Evolutionary conservation across 2,888 invertebrate genomes (phyloP).

Genomic region (Stenichneumon culpator): DNA sequence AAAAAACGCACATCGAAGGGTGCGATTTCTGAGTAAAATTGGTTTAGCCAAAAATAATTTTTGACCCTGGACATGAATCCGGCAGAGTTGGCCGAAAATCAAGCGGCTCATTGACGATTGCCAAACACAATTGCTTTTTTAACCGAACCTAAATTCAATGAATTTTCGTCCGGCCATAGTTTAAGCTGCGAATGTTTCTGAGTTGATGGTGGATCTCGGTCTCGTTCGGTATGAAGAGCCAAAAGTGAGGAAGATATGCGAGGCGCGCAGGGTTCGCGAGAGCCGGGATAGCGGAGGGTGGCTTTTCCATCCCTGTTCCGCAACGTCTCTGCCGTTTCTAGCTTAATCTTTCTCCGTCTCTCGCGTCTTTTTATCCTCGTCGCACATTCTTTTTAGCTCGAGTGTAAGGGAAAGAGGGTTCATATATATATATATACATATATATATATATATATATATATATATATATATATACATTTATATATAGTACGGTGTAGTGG

Average conservation of each 20-base stretch:
- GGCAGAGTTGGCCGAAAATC: too few species aligned
- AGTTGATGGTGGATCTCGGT: neutral
- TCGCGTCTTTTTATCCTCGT: conserved; percentile 63
- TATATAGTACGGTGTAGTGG: conserved; percentile 43
- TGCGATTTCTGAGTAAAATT: too few species aligned
- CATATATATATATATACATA: too few species aligned
- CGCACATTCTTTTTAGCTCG: conserved; percentile 80
- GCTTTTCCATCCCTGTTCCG: conserved; percentile 37
- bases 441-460: too few species aligned
- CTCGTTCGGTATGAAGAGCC: neutral
- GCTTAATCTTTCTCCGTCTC: conserved; percentile 37
- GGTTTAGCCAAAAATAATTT: too few species aligned
- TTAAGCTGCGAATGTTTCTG: neutral
- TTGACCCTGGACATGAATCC: too few species aligned
- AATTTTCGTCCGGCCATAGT: neutral
- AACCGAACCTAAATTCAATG: neutral
- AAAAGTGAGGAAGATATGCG: conserved; percentile 20
- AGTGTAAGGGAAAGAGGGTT: conserved; percentile 70
- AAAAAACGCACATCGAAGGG: too few species aligned
- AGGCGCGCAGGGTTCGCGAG: conserved; percentile 24
- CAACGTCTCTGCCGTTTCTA: neutral
- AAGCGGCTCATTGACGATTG: too few species aligned
- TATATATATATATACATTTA: neutral
- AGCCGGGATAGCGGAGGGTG: conserved; percentile 62
- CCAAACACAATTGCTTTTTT: neutral